Base-by-base conservation (phyloP, 2,797 vertebrate species). In the Anabacerthia variegaticeps region DNA sequence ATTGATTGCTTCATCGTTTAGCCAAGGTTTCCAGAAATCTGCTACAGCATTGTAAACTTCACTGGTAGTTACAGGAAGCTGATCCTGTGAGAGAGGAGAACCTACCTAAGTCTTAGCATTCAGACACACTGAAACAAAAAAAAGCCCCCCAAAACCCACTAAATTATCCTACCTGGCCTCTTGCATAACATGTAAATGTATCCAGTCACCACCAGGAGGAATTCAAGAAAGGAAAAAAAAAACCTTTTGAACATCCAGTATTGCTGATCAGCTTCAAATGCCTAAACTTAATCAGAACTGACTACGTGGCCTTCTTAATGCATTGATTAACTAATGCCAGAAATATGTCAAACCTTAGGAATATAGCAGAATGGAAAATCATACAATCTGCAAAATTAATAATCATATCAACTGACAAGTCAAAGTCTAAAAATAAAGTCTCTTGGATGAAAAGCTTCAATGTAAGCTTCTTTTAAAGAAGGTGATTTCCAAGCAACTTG, bases 11-110 rank as follows among this genome's bases (percentile, higher is more conserved):
- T 98, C 98, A 44, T 98, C 92, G 68, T 97, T 94, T 79, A 99
- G 95, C 99, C 99, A 99, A 6, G 97, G 98, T 20, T 97, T 97
- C 99, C 99, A 99, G 85, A 99, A 98, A 79, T 98, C 96, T 34
- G 98, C 98, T 52, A 98, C 99, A 22, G 99, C 98, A 72, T 97
- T 95, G 88, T 99, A 99, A 92, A 99, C 96, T 88, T 97, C 97
- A 76, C 98, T 99, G 32, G 97, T 97, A 34, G 97, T 97, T 10
- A 96, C 75, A 43, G 98, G 98, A 96, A 99, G 97, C 95, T 99
- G 99, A 96, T 99, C 99, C 99, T 99, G 76, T 76, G 37, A 97
- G 89, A 92, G 93, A 95, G 79, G 75, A 95, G 80, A 83, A 96
- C 30, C 7, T 84, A 20, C 14, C 37, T 84, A 71, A 92, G 26